Evolutionary conservation across 2,113 vertebrate genomes (phyloP).

Genomic region (Silurus meridionalis): DNA sequence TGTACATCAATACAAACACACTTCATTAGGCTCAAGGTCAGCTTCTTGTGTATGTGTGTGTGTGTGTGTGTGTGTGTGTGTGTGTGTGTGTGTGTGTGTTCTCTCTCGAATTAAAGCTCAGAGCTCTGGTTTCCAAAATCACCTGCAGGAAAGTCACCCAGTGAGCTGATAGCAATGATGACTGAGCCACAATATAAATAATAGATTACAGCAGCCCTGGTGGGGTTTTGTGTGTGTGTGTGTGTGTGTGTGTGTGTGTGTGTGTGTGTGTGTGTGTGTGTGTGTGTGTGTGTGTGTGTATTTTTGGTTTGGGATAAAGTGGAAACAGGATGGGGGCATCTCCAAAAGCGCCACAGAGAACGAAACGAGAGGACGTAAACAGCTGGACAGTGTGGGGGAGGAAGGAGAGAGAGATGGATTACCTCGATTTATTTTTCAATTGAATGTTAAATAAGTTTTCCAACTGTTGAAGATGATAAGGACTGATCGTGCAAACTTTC

Average conservation of each 20-base stretch:
- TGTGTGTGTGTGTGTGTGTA: background rate
- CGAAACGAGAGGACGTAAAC: background rate
- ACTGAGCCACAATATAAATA: conserved; percentile 64
- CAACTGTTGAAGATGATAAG: background rate
- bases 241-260: conserved; percentile 46
- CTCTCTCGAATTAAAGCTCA: conserved; percentile 47
- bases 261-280: conserved; percentile 46
- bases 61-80: background rate
- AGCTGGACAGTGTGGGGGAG: no score
- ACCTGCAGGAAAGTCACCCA: conserved; percentile 65
- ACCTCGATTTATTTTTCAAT: background rate
- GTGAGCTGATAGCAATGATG: conserved; percentile 45
- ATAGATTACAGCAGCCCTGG: conserved; percentile 61
- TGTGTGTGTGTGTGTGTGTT: background rate
- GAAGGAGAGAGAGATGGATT: background rate
- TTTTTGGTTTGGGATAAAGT: conserved; percentile 42
- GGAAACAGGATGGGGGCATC: conserved; percentile 16
- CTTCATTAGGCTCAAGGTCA: conserved; percentile 47
- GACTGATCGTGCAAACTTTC: background rate
- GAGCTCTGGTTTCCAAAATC: conserved; percentile 58
- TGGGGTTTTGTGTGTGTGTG: conserved; percentile 26
- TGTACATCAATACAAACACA: conserved; percentile 37
- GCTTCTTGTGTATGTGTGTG: background rate
- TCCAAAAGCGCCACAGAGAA: conserved; percentile 53
- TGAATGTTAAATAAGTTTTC: background rate